Evolutionary conservation across 2,888 invertebrate genomes (phyloP).

Genomic region (Silvanus unidentatus): DNA sequence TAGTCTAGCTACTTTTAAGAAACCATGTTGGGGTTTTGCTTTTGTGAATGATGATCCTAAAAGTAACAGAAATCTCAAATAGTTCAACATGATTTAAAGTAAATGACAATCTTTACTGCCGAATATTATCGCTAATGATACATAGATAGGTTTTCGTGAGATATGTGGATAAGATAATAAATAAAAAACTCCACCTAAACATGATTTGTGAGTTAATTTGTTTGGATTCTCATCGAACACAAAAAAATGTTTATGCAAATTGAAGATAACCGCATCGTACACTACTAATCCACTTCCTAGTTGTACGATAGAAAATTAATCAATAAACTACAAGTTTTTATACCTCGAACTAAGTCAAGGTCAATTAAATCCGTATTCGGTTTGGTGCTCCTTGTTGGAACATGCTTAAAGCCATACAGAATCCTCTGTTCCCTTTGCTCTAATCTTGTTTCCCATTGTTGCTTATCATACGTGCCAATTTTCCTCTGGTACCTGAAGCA

Average conservation of each 20-base stretch:
- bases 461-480: slow-evolving; percentile 95
- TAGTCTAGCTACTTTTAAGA: slow-evolving; percentile 76
- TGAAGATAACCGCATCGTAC: too few relatives aligned
- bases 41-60: slow-evolving; percentile 92
- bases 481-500: slow-evolving; percentile 81
- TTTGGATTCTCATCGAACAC: too few relatives aligned
- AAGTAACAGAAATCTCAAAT: slow-evolving; percentile 12
- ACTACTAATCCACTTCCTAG: too few relatives aligned
- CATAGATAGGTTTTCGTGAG: too few relatives aligned
- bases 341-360: slow-evolving; percentile 92
- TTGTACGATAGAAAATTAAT: too few relatives aligned
- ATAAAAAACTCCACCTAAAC: too few relatives aligned
- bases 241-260: too few relatives aligned
- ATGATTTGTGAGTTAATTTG: too few relatives aligned
- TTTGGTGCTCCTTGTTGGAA: slow-evolving; percentile 66
- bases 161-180: too few relatives aligned
- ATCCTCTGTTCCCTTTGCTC: slow-evolving; percentile 90
- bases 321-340: not conserved
- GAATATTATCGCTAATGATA: too few relatives aligned
- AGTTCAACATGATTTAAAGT: too few relatives aligned
- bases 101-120: too few relatives aligned
- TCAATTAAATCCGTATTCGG: slow-evolving; percentile 90
- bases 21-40: slow-evolving; percentile 88
- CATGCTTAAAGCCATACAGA: slow-evolving; percentile 75
- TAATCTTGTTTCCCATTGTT: slow-evolving; percentile 94